Evolutionary conservation across 2,888 invertebrate species (phyloP).

Genomic region (Pandemis corylana): DNA sequence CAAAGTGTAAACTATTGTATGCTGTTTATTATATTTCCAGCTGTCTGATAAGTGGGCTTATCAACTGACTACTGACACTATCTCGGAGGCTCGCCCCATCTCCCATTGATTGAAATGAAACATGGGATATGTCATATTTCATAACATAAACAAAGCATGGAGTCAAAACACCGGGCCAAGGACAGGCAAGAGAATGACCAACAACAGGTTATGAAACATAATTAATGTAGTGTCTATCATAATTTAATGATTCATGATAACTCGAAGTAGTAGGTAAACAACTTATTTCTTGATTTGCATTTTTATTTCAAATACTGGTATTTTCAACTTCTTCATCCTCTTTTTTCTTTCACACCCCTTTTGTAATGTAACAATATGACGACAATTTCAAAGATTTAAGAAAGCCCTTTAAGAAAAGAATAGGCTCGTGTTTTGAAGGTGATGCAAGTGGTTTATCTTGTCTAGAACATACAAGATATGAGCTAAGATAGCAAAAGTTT

Average conservation of each 20-base stretch:
- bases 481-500: background rate
- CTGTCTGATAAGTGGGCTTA: constrained; percentile 2
- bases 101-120: constrained; percentile 5
- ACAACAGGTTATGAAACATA: background rate
- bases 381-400: no score
- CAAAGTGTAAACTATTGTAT: background rate
- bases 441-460: background rate
- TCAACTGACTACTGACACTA: background rate
- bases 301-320: no score
- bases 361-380: no score
- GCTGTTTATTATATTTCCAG: background rate
- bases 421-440: background rate
- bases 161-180: constrained; percentile 3
- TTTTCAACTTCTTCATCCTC: no score
- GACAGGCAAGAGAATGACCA: background rate
- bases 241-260: background rate
- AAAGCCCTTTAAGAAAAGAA: no score
- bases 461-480: background rate
- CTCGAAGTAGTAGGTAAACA: no score
- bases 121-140: constrained; percentile 1
- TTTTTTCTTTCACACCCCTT: no score
- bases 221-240: background rate
- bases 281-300: no score
- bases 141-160: background rate
- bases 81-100: constrained; percentile 7